These are phyloP conservation scores for Dendronephthya gigantea DNA, from an alignment of 64 coral and sea anemone genomes.

Conservation along the genomic window DNA sequence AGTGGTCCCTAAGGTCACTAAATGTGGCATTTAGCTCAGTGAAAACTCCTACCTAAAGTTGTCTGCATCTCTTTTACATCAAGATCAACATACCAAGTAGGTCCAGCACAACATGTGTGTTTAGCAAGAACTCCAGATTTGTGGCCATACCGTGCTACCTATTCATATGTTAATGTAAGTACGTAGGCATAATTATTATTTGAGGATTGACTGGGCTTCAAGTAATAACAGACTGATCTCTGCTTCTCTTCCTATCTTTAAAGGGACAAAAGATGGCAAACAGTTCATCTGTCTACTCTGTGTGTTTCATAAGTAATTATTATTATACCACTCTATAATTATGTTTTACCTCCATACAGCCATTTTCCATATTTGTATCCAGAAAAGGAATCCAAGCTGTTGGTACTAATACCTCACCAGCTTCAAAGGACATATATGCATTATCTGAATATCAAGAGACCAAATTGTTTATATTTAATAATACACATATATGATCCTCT, in stretches of 20 bases:
- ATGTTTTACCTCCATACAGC: slow-evolving; percentile 20
- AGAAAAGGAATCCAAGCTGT: slow-evolving; percentile 35
- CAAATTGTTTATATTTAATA: neutral
- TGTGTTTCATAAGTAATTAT: no score
- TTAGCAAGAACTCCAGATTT: slow-evolving; percentile 51
- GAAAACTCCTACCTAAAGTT: slow-evolving; percentile 31
- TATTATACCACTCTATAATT: no score
- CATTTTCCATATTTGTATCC: slow-evolving; percentile 21
- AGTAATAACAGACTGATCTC: no score
- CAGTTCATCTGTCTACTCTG: no score
- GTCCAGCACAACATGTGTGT: slow-evolving; percentile 68
- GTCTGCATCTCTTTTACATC: slow-evolving; percentile 56
- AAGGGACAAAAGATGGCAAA: no score
- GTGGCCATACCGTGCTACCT: slow-evolving; percentile 64
- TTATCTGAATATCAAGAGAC: neutral
- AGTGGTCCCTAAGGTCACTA: no score
- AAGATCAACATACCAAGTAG: slow-evolving; percentile 64
- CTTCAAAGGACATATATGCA: slow-evolving; percentile 22
- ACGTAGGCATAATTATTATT: no score
- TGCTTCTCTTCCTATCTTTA: no score
- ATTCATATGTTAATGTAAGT: no score
- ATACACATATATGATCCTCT: no score
- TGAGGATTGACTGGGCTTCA: no score
- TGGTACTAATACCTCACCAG: neutral
- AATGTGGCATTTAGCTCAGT: neutral